Percentiles rank a stretch among this genome's conserved stretches.
Evolutionary conservation across 2,113 vertebrate genomes (phyloP).

Genomic region (Rutilus rutilus): DNA sequence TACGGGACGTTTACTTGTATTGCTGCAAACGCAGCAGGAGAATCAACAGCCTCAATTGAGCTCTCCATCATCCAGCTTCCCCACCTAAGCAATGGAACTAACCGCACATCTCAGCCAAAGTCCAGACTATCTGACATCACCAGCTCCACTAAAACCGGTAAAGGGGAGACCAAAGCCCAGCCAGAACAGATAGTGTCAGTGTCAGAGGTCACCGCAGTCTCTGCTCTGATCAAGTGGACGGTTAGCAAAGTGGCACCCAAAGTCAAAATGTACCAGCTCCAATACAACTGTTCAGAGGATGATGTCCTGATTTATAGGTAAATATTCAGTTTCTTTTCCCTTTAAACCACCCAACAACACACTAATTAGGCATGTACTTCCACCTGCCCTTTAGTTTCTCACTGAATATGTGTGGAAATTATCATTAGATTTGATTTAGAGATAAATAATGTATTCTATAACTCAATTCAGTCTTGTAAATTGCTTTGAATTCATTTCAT

Average conservation of each 20-base stretch:
- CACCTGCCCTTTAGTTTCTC: background rate
- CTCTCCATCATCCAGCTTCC: slow-evolving; percentile 95
- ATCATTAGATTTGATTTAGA: background rate
- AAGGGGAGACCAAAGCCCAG: slow-evolving; percentile 83
- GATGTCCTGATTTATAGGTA: slow-evolving; percentile 99
- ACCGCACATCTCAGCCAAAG: slow-evolving; percentile 84
- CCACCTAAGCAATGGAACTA: slow-evolving; percentile 89
- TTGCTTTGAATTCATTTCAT: background rate
- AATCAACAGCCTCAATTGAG: slow-evolving; percentile 90
- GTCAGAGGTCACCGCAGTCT: slow-evolving; percentile 91
- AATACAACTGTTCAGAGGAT: slow-evolving; percentile 97
- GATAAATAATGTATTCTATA: background rate
- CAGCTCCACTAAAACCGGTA: slow-evolving; percentile 89
- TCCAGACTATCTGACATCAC: slow-evolving; percentile 96
- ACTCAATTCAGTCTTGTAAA: background rate
- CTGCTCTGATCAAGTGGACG: slow-evolving; percentile 92
- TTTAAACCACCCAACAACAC: slow-evolving; percentile 24
- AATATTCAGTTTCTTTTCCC: slow-evolving; percentile 43
- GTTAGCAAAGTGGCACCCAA: slow-evolving; percentile 91
- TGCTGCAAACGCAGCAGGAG: slow-evolving; percentile 93
- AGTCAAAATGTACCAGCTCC: slow-evolving; percentile 98
- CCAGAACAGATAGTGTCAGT: slow-evolving; percentile 89
- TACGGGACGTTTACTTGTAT: slow-evolving; percentile 96
- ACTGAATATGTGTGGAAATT: background rate
- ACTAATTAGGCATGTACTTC: slow-evolving; percentile 23